These are phyloP conservation scores for Brachystomella parvula DNA, from an alignment of 1,140 invertebrate genomes.

Conservation along the genomic window DNA sequence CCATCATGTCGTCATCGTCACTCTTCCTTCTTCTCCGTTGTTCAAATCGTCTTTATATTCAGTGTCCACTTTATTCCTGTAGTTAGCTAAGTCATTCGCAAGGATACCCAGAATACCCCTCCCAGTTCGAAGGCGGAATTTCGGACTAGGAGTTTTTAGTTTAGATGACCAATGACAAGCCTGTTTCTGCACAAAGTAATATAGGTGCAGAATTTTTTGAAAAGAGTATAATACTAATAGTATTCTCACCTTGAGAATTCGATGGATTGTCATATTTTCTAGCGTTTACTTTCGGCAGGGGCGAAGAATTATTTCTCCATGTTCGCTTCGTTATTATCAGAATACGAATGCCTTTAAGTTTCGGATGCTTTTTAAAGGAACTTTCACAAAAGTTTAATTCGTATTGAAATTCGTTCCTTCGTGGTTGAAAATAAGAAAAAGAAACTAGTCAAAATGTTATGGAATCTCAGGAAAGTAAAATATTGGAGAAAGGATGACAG, in stretches of 20 bases:
- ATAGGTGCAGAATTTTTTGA: neutral
- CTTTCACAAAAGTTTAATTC: neutral
- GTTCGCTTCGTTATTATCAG: too few species aligned
- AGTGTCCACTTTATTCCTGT: constrained; percentile 10
- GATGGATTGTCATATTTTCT: neutral
- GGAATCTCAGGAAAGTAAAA: too few species aligned
- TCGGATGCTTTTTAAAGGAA: neutral
- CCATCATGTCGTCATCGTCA: neutral
- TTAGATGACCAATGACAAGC: neutral
- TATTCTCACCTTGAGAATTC: neutral
- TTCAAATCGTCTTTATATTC: constrained; percentile 13
- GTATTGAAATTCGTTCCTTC: neutral
- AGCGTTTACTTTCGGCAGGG: too few species aligned
- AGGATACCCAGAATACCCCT: too few species aligned
- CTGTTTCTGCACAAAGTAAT: neutral
- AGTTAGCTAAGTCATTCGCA: neutral
- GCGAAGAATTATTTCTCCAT: too few species aligned
- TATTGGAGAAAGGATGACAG: too few species aligned
- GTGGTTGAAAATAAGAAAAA: neutral
- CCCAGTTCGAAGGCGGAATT: too few species aligned
- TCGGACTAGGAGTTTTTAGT: too few species aligned
- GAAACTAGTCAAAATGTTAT: neutral
- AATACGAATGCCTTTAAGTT: neutral
- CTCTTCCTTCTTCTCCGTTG: neutral
- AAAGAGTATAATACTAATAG: neutral